Conservation (phyloP, 2,888 invertebrate species). For the Pogonocherus hispidulus region DNA sequence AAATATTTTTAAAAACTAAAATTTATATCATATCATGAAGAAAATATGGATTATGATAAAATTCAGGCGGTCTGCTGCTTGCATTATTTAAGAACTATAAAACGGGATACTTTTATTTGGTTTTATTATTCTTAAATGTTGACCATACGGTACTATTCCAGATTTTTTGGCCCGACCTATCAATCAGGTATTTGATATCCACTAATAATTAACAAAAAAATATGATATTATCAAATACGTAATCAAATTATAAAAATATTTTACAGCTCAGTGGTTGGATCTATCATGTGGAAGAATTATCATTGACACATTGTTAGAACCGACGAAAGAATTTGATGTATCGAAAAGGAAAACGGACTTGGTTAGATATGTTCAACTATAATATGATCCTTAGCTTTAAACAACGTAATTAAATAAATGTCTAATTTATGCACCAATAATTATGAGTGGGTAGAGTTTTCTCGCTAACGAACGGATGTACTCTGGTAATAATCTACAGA, state of each 20-base stretch:
- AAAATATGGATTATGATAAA: no score
- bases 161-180: background rate
- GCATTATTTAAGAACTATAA: no score
- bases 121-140: background rate
- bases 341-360: constrained; percentile 32
- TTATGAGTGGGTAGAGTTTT: constrained; percentile 53
- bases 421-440: constrained; percentile 55
- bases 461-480: constrained; percentile 49
- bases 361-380: constrained; percentile 4
- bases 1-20: no score
- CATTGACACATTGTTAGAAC: constrained; percentile 41
- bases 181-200: background rate
- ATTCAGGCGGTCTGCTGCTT: no score
- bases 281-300: constrained; percentile 36
- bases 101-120: no score
- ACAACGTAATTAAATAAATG: constrained; percentile 48
- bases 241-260: constrained; percentile 43
- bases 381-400: constrained; percentile 29
- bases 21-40: no score
- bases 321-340: constrained; percentile 49
- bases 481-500: constrained; percentile 46
- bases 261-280: constrained; percentile 34
- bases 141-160: background rate
- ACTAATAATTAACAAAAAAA: constrained; percentile 4
- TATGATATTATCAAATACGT: constrained; percentile 23